phyloP scores from a whole-genome alignment of 1,140 invertebrate species.

The Drosophila rhopaloa region DNA sequence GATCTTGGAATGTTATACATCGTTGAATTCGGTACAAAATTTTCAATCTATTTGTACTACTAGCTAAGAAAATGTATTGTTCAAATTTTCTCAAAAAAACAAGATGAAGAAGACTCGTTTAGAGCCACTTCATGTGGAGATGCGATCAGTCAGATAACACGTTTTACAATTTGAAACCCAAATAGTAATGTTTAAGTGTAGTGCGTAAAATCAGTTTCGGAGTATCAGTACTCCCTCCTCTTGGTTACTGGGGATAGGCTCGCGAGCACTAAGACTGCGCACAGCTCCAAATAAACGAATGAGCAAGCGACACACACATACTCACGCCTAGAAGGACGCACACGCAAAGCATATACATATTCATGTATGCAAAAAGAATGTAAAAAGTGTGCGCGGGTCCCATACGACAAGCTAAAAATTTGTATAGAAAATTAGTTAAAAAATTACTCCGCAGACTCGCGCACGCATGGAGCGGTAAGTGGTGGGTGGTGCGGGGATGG shows the following conservation, averaged over 20 bases:
- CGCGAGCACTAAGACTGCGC: slow-evolving; percentile 15
- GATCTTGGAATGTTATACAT: too few relatives aligned
- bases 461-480: slow-evolving; percentile 42
- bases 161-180: too few relatives aligned
- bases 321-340: slow-evolving; percentile 1
- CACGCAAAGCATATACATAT: slow-evolving; percentile 29
- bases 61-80: too few relatives aligned
- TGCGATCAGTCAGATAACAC: neutral
- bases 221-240: neutral
- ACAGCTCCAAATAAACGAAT: slow-evolving; percentile 28
- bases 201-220: neutral
- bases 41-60: too few relatives aligned
- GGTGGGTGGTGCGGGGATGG: slow-evolving; percentile 4
- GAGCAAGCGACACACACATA: slow-evolving; percentile 32
- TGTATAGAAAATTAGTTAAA: slow-evolving; percentile 85
- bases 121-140: neutral
- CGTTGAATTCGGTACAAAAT: too few relatives aligned
- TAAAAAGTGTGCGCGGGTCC: slow-evolving; percentile 32
- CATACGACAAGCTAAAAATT: slow-evolving; percentile 80
- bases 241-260: slow-evolving; percentile 8
- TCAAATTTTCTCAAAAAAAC: too few relatives aligned
- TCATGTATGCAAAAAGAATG: slow-evolving; percentile 28
- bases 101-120: too few relatives aligned
- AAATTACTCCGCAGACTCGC: slow-evolving; percentile 82
- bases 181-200: neutral